These are phyloP conservation scores for Drosophila burlai DNA, from an alignment of 1,140 invertebrate species.

Conservation along the genomic window DNA sequence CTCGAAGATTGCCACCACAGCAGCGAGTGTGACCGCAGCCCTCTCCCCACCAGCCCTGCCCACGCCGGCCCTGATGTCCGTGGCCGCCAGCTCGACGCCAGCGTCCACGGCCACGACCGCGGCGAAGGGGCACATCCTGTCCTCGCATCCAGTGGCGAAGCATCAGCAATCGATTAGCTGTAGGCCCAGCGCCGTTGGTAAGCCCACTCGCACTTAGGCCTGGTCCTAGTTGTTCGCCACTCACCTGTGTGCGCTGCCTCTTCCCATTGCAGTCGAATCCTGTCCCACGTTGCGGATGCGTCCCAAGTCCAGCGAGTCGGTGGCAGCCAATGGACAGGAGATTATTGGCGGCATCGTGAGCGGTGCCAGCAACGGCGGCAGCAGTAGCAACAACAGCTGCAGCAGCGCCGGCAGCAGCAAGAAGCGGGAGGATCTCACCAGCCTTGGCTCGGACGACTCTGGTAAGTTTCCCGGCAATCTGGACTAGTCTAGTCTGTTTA, in stretches of 20 bases:
- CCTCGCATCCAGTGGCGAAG: conserved; percentile 8
- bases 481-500: neutral
- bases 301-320: conserved; percentile 73
- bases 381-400: conserved; percentile 59
- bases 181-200: conserved; percentile 41
- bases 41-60: conserved; percentile 60
- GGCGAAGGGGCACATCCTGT: neutral
- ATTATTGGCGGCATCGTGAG: conserved; percentile 38
- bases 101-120: conserved; percentile 11
- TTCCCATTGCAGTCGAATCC: conserved; percentile 58
- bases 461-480: conserved; percentile 73
- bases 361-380: conserved; percentile 30
- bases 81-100: conserved; percentile 37
- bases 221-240: no score
- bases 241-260: neutral
- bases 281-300: conserved; percentile 69
- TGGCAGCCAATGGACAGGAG: conserved; percentile 49
- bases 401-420: conserved; percentile 73
- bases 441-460: conserved; percentile 94
- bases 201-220: neutral
- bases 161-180: conserved; percentile 22
- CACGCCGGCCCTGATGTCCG: conserved; percentile 55
- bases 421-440: conserved; percentile 89
- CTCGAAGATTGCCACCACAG: conserved; percentile 80
- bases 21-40: conserved; percentile 78